These are phyloP conservation scores for Trissolcus japonicus DNA, from an alignment of 2,888 invertebrate genomes.

Conservation along the genomic window DNA sequence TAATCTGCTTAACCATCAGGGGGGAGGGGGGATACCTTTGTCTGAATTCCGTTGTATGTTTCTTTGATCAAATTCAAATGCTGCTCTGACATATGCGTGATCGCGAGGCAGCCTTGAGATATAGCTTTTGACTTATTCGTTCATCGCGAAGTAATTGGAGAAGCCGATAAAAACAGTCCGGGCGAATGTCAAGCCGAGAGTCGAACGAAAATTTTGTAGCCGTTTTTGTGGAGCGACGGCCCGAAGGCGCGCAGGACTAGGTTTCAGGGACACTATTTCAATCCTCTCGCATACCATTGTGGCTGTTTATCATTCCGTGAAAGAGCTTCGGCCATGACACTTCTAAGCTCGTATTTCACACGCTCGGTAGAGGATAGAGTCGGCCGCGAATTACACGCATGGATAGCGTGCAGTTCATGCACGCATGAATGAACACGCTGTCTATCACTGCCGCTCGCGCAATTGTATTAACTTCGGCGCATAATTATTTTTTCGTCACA, in stretches of 20 bases:
- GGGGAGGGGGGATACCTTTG: background rate
- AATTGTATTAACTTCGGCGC: conserved; percentile 28
- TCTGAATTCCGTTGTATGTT: background rate
- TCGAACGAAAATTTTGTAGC: conserved; percentile 43
- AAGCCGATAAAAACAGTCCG: conserved; percentile 28
- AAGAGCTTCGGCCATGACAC: conserved; percentile 57
- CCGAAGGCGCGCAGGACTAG: conserved; percentile 50
- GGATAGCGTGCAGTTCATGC: conserved; percentile 39
- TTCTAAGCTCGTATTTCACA: conserved; percentile 58
- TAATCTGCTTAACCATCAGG: conserved; percentile 15
- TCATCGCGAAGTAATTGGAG: conserved; percentile 45
- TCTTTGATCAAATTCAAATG: conserved; percentile 23
- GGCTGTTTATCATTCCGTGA: conserved; percentile 56
- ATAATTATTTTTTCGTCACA: conserved; percentile 37
- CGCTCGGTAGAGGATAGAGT: conserved; percentile 38
- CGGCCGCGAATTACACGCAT: conserved; percentile 57
- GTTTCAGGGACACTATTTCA: conserved; percentile 57
- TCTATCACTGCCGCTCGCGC: conserved; percentile 42
- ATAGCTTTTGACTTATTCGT: conserved; percentile 35
- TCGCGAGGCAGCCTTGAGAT: conserved; percentile 30
- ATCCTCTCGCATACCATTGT: conserved; percentile 54
- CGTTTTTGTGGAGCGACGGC: conserved; percentile 56
- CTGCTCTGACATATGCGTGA: conserved; percentile 6
- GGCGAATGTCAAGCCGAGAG: conserved; percentile 40
- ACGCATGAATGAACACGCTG: conserved; percentile 51